These are phyloP conservation scores for Drosophila erecta DNA, from an alignment of 1,140 invertebrate species.

Conservation along the genomic window DNA sequence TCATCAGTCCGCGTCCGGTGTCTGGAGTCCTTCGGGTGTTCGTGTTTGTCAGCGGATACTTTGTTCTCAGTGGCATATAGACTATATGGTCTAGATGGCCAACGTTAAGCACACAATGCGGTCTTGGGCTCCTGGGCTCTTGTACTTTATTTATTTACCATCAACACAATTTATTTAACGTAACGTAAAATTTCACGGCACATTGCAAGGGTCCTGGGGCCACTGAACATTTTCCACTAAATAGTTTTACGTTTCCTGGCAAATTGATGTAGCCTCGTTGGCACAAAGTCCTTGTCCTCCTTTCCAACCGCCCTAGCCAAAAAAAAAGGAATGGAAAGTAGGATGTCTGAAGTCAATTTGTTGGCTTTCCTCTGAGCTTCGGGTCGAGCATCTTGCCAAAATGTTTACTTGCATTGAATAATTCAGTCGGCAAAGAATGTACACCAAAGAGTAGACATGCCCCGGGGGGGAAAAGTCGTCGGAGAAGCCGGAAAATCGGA, in stretches of 20 bases:
- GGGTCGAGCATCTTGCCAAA: conserved; percentile 41
- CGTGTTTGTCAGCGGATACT: conserved; percentile 6
- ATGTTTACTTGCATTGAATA: conserved; percentile 66
- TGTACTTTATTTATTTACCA: conserved; percentile 60
- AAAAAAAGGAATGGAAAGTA: neutral
- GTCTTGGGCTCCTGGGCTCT: conserved; percentile 25
- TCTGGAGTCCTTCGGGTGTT: conserved; percentile 4
- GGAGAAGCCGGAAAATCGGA: conserved; percentile 11
- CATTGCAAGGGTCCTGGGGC: conserved; percentile 3
- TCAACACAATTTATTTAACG: conserved; percentile 64
- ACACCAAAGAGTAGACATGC: conserved; percentile 20
- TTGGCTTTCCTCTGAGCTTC: conserved; percentile 41
- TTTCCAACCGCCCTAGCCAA: neutral
- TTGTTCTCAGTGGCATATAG: conserved; percentile 4
- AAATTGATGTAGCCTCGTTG: conserved; percentile 54
- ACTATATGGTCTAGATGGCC: conserved; percentile 15
- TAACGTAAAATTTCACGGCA: conserved; percentile 48
- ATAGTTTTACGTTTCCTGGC: conserved; percentile 70
- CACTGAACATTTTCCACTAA: conserved; percentile 67
- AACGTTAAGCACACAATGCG: conserved; percentile 51
- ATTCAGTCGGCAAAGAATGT: conserved; percentile 43
- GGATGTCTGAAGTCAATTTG: conserved; percentile 72
- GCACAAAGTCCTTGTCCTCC: conserved; percentile 1
- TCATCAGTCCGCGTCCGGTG: conserved; percentile 24
- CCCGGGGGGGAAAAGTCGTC: conserved; percentile 1